Evolutionary conservation across 53 echinoderm and acorn worm genomes (phyloP), one percentile per base, ranked within the genome.

Genomic region (Pentamera pediparva): DNA sequence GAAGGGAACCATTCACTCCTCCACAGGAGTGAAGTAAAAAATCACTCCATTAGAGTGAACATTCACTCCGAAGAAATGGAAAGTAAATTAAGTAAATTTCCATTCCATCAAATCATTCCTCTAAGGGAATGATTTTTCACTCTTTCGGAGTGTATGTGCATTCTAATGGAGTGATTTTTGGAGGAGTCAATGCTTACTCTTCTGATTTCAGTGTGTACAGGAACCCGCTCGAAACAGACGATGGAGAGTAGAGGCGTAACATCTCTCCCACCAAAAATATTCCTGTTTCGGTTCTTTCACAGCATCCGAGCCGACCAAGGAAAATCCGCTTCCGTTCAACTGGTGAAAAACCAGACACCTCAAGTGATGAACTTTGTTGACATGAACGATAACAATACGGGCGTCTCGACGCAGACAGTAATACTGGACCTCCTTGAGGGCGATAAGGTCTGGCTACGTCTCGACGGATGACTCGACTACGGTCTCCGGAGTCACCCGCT

Each of bases 261-360:
- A n/a, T n/a, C n/a, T n/a, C n/a, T n/a, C n/a, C n/a, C n/a, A n/a
- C n/a, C n/a, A n/a, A n/a, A n/a, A n/a, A n/a, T n/a, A n/a, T n/a
- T n/a, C n/a, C n/a, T n/a, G n/a, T n/a, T n/a, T n/a, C n/a, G n/a
- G 9, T 61, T 33, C 52, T 19, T 30, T 5, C 49, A 22, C 83
- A 83, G 83, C 40, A 77, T 83, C 43, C 83, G 64, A 34, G 69
- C 83, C 27, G 74, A 77, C 36, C 75, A 70, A 30, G 77, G 61
- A 21, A 83, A 83, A 43, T 75, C 70, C 3, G 83, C 83, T 9
- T 69, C 83, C 13, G 83, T 83, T 15, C 69, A 61, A 19, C 70
- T 83, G 17, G 76, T 77, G 40, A 83, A 83, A 48, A 83, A 83
- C 53, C 76, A 75, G 6, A 58, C 57, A 11, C 60, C 62, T 4